phyloP scores from a whole-genome alignment of 1,140 invertebrate species.

The Hylyphantes graminicola region DNA sequence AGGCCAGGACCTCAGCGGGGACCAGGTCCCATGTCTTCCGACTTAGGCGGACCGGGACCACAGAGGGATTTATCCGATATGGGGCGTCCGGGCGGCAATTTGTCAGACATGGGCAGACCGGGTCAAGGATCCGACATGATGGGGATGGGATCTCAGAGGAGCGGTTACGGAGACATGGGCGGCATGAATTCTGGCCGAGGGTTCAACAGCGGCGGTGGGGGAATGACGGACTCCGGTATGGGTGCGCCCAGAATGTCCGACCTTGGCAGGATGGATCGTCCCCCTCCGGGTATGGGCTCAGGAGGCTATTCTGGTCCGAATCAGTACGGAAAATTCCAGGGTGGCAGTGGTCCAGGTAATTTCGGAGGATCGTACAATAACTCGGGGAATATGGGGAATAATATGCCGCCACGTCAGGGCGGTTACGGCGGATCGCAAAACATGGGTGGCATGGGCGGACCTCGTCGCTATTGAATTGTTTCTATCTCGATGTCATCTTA shows the following conservation, averaged over 20 bases:
- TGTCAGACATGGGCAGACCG: slow-evolving; percentile 2
- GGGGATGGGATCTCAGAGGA: background rate
- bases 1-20: slow-evolving; percentile 6
- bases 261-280: slow-evolving; percentile 26
- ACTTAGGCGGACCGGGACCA: background rate
- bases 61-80: background rate
- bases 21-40: background rate
- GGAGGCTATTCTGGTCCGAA: slow-evolving; percentile 18
- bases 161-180: background rate
- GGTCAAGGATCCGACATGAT: background rate
- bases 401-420: slow-evolving; percentile 11
- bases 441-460: slow-evolving; percentile 42
- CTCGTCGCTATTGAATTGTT: slow-evolving; percentile 40
- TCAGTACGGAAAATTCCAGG: slow-evolving; percentile 41
- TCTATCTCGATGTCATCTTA: too few relatives aligned
- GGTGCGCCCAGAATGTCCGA: background rate
- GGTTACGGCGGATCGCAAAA: slow-evolving; percentile 9
- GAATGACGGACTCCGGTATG: background rate
- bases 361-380: slow-evolving; percentile 31
- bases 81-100: background rate
- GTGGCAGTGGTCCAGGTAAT: slow-evolving; percentile 3
- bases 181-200: background rate
- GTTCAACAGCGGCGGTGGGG: background rate
- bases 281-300: slow-evolving; percentile 7
- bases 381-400: slow-evolving; percentile 15